Conservation (phyloP, 2,888 invertebrate species). For the Aphidoletes aphidimyza region DNA sequence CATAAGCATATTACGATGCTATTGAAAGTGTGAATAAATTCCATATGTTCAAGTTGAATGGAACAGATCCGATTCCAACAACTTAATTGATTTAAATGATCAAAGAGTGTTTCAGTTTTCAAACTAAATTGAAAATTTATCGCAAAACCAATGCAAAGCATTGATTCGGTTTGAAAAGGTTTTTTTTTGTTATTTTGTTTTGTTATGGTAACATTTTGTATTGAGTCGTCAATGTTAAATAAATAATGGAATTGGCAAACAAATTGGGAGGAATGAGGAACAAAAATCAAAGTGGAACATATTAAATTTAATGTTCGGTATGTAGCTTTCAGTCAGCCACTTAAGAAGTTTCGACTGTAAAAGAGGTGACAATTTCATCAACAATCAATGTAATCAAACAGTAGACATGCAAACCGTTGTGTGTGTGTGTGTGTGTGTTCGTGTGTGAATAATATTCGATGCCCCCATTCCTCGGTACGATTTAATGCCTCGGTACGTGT, state of each 20-base stretch:
- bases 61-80: neutral
- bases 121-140: no score
- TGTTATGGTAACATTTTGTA: no score
- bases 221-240: no score
- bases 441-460: no score
- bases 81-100: slow-evolving; percentile 19
- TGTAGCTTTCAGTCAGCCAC: slow-evolving; percentile 18
- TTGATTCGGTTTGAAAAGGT: no score
- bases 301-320: neutral
- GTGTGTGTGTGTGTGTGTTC: neutral
- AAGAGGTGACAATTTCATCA: slow-evolving; percentile 46
- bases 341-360: neutral
- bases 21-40: no score
- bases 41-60: neutral
- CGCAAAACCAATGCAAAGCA: no score
- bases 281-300: neutral
- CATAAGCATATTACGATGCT: no score
- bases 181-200: no score
- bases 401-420: slow-evolving; percentile 29
- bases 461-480: neutral
- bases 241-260: no score
- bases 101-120: no score
- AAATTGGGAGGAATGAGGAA: neutral
- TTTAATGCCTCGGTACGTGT: neutral
- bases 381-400: slow-evolving; percentile 46